Percentiles rank a stretch among this genome's conserved stretches.
phyloP scores from a whole-genome alignment of 2,113 vertebrate genomes.

The Rattus rattus region DNA sequence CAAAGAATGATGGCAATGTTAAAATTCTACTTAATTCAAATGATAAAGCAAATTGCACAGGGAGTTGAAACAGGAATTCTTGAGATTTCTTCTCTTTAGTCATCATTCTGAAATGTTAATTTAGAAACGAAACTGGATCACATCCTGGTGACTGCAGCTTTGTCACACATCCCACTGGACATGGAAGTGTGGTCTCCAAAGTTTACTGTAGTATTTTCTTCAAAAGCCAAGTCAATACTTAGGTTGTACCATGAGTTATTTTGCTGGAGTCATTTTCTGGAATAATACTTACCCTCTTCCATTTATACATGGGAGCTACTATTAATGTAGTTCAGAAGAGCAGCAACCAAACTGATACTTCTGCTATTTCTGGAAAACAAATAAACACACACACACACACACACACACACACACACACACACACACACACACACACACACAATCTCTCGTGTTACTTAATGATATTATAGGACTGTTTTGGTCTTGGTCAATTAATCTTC shows the following conservation, averaged over 20 bases:
- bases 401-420: no score
- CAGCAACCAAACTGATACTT: not conserved
- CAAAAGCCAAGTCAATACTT: not conserved
- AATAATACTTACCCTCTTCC: not conserved
- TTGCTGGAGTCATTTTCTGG: not conserved
- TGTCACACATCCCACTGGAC: not conserved
- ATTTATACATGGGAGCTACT: not conserved
- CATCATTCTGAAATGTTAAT: constrained; percentile 44
- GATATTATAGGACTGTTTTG: not conserved
- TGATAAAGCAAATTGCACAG: not conserved
- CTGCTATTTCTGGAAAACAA: not conserved
- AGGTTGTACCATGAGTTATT: not conserved
- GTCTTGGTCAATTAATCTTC: not conserved
- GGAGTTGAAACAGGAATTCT: not conserved
- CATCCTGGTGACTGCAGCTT: not conserved
- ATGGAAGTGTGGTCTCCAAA: not conserved
- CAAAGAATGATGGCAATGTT: not conserved
- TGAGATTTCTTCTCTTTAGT: not conserved
- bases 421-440: no score
- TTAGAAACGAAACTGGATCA: not conserved
- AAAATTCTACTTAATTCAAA: not conserved
- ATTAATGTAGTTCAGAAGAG: not conserved
- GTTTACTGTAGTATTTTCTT: constrained; percentile 3
- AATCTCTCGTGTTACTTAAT: not conserved
- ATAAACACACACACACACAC: no score